Base-by-base conservation (phyloP, 2,797 vertebrate species). In the Brachyalestes nurse region DNA sequence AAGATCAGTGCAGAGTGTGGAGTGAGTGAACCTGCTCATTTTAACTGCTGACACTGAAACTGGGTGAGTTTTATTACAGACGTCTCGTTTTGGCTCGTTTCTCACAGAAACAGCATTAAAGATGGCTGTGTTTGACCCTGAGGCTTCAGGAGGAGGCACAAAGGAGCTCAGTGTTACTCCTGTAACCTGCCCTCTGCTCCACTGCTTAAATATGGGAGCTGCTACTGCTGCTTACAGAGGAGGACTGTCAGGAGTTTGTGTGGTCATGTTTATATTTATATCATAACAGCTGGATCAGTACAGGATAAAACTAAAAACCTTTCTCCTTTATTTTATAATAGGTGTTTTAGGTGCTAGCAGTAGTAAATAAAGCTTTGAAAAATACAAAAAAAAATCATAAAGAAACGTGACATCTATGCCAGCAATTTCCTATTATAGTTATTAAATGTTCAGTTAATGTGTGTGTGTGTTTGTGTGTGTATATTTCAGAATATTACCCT, bases 101-200 rank as follows among this genome's bases (percentile, higher is more conserved):
- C 62, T 42, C 19, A n/a, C 34, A 9, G 47, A 19, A 64, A 64
- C 28, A 69, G 23, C 74, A 70, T 77, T 17, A 75, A 60, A 74
- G 72, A 61, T 47, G 49, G 57, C 78, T 12, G 75, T 69, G 58
- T 58, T 45, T 75, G 73, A 79, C 45, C 78, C 72, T 62, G 58
- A 5, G 58, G 78, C 58, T 21, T 70, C 49, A 38, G 21, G 38
- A 34, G 25, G 42, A 13, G 25, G 51, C 28, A n/a, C 4, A 73
- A 79, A 81, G 71, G 55, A n/a, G 21, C 72, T 65, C 55, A 42
- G 40, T 80, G 62, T 66, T 67, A 21, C 75, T 12, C 12, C 64
- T 65, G 57, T 58, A 71, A 62, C 73, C 67, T 83, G 71, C 64
- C 25, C 74, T 40, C 64, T 86, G n/a, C 83, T 28, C 77, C 23